Evolutionary conservation across 2,888 invertebrate genomes (phyloP), one percentile per base, ranked within the genome.

Genomic region (Orthosia gothica): DNA sequence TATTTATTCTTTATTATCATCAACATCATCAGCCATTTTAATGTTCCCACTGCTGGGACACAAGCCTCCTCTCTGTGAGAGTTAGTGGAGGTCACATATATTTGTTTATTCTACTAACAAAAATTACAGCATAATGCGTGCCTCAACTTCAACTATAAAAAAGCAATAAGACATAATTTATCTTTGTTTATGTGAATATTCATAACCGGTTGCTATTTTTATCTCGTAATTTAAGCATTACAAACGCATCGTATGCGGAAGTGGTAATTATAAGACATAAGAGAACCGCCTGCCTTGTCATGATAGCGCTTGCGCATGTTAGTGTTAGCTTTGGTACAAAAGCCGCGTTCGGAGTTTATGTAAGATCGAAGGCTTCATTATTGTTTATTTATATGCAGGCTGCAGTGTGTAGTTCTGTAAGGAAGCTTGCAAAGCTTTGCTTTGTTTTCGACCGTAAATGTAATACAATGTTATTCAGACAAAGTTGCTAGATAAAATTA

Each of bases 241-340:
- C 57, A 69, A 64, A 67, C 61, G 65, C 69, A 70, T 67, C 55
- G 20, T 73, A 71, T 63, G 71, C 73, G 71, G 76, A 85, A 76
- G 68, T 70, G 32, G 68, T 65, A 49, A 65, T 78, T 71, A 62
- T 62, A 70, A 76, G 66, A 69, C 72, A 63, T 69, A 70, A 65
- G 69, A 74, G 70, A 67, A 67, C 55, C 50, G 45, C 70, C 50
- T 72, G 52, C 58, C 65, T 67, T 76, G 70, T 63, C 70, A 74
- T 50, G 64, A 77, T 71, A 67, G 71, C 49, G 49, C 50, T 26
- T 18, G 76, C 47, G 64, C 73, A 66, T 68, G 63, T 74, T 59
- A 12, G 45, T n/a, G 26, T 45, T 59, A 57, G 57, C 26, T 69
- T 62, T 58, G 65, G 12, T 65, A 69, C 65, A 54, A 52, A 52